Conservation (phyloP, 2,797 vertebrate species). For the Pseudocheirus occidentalis region DNA sequence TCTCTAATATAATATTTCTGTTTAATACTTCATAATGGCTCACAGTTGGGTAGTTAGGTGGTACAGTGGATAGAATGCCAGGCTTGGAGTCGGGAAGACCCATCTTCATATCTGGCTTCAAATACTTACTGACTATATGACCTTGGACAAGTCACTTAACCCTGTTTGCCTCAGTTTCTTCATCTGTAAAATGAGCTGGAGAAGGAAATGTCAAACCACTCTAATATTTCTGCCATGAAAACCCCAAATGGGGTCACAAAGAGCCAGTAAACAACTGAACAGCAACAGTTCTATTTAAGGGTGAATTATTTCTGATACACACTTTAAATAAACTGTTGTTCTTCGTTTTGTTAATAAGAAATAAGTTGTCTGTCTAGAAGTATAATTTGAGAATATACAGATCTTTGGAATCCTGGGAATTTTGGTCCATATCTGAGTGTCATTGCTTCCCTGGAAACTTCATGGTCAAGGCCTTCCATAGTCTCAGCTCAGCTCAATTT, state of each 20-base stretch:
- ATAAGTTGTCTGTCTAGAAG: background rate
- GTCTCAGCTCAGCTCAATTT: background rate
- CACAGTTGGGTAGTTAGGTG: background rate
- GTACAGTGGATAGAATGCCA: background rate
- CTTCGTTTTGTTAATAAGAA: background rate
- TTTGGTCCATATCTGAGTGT: background rate
- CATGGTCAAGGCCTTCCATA: background rate
- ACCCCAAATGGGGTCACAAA: background rate
- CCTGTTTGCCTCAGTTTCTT: background rate
- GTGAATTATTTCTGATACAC: background rate
- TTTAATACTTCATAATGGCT: background rate
- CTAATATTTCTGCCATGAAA: background rate
- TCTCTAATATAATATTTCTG: background rate
- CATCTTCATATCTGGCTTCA: background rate
- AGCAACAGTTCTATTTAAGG: background rate
- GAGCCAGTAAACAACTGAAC: background rate
- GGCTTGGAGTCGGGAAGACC: background rate
- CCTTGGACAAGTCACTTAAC: background rate
- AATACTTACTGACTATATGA: background rate
- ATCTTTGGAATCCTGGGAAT: background rate
- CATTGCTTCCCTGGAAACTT: background rate
- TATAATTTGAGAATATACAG: background rate
- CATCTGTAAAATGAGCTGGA: background rate
- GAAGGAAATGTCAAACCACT: background rate
- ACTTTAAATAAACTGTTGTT: background rate